Evolutionary conservation across 2,113 vertebrate genomes (phyloP).

Genomic region (Fukomys damarensis): DNA sequence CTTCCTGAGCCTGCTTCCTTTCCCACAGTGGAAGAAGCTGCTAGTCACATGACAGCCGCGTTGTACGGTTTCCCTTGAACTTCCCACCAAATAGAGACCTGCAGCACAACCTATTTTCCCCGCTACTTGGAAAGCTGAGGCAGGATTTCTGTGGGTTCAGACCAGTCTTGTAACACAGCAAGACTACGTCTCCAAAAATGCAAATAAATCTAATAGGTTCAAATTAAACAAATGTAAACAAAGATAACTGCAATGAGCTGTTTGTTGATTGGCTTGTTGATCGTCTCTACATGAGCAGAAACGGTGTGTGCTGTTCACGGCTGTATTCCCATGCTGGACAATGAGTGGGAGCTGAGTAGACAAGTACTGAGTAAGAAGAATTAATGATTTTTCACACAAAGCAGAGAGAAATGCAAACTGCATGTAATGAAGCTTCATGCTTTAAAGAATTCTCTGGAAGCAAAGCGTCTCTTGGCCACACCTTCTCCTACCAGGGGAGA

Average conservation of each 20-base stretch:
- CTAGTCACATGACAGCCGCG: background rate
- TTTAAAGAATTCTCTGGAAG: background rate
- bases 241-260: background rate
- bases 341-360: background rate
- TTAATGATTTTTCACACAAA: background rate
- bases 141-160: background rate
- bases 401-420: background rate
- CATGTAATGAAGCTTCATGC: background rate
- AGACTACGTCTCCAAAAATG: background rate
- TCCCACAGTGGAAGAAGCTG: background rate
- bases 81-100: background rate
- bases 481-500: background rate
- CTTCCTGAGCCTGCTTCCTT: background rate
- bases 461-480: background rate
- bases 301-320: background rate
- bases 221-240: background rate
- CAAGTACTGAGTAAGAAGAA: background rate
- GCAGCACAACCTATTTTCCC: background rate
- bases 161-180: background rate
- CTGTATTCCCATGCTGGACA: background rate
- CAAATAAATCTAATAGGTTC: background rate
- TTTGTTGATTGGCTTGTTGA: background rate
- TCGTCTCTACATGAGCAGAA: background rate
- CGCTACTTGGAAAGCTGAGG: background rate
- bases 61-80: background rate